Conservation (phyloP, 2,113 vertebrate species). For the Girardinichthys multiradiatus region DNA sequence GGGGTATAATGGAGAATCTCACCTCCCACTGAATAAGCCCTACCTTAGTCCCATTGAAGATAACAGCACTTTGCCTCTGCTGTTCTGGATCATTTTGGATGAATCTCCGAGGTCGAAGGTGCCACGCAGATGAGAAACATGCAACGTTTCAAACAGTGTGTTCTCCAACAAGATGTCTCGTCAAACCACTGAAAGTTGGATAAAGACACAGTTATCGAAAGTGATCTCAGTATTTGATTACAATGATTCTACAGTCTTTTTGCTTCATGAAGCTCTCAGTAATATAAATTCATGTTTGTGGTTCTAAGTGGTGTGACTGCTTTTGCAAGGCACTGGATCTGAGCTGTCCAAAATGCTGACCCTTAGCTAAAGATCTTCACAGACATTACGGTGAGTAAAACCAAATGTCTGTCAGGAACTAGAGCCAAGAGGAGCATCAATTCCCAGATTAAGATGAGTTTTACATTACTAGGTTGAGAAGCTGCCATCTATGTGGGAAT, state of each 20-base stretch:
- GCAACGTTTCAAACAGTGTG: slow-evolving; percentile 15
- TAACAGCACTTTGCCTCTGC: not conserved
- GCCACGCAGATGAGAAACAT: slow-evolving; percentile 21
- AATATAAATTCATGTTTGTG: too few species aligned
- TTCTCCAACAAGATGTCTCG: slow-evolving; percentile 22
- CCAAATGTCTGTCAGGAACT: too few species aligned
- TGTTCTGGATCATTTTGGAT: slow-evolving; percentile 12
- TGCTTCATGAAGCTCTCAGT: too few species aligned
- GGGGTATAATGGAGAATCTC: slow-evolving; percentile 19
- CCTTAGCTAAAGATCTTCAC: not conserved
- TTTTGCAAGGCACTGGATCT: not conserved
- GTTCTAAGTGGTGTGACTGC: too few species aligned
- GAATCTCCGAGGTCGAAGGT: slow-evolving; percentile 27
- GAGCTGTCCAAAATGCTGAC: not conserved
- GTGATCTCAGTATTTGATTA: not conserved
- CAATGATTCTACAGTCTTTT: too few species aligned
- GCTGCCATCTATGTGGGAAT: too few species aligned
- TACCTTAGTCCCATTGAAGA: slow-evolving; percentile 27
- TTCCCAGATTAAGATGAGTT: too few species aligned
- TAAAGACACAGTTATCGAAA: not conserved
- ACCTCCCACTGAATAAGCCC: slow-evolving; percentile 25
- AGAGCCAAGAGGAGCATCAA: too few species aligned
- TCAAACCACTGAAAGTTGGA: slow-evolving; percentile 75
- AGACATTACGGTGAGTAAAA: too few species aligned
- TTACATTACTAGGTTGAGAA: too few species aligned